Evolutionary conservation across 2,888 invertebrate species (phyloP).

Genomic region (Sinelater perroti): DNA sequence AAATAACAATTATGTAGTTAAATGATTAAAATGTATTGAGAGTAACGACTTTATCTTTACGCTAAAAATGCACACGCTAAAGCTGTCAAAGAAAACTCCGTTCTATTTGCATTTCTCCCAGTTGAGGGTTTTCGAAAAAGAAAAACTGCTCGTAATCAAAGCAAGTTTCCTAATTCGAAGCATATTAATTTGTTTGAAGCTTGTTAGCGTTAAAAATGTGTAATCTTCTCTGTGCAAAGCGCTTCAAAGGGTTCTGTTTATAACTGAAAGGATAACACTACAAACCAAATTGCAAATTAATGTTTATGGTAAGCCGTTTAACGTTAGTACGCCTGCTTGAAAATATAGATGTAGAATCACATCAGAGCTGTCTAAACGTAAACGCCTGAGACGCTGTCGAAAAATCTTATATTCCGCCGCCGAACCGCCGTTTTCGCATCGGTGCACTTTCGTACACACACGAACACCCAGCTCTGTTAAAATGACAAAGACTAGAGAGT

Average conservation of each 20-base stretch:
- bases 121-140: background rate
- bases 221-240: background rate
- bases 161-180: background rate
- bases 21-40: too few relatives aligned
- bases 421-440: slow-evolving; percentile 11
- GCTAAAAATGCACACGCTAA: too few relatives aligned
- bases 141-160: background rate
- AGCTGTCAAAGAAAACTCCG: too few relatives aligned
- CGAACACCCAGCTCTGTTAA: slow-evolving; percentile 13
- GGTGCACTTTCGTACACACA: slow-evolving; percentile 15
- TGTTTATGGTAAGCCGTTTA: slow-evolving; percentile 9
- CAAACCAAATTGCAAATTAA: slow-evolving; percentile 8
- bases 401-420: slow-evolving; percentile 12
- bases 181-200: background rate
- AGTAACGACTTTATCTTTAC: too few relatives aligned
- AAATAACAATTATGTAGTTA: too few relatives aligned
- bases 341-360: background rate
- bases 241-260: background rate
- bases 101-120: background rate
- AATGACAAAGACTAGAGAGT: slow-evolving; percentile 8
- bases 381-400: slow-evolving; percentile 4
- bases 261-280: slow-evolving; percentile 1
- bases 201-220: background rate
- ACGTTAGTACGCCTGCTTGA: background rate
- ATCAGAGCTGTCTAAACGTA: background rate